Evolutionary conservation across 2,888 invertebrate genomes (phyloP).

Genomic region (Melinaea menophilus): DNA sequence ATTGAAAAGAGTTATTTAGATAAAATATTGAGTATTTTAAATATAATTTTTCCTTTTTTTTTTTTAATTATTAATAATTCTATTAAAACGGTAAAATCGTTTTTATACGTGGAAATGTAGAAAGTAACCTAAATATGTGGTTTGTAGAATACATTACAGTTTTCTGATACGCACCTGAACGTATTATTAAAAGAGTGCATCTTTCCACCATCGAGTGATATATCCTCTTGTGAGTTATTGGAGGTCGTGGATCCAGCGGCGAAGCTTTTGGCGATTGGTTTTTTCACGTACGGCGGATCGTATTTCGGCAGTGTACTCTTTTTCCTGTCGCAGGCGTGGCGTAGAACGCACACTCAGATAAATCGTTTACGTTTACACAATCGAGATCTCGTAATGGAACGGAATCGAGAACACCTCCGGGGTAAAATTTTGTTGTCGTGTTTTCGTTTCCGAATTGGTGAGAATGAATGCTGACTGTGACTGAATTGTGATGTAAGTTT

Average conservation of each 20-base stretch:
- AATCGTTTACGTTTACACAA: conserved; percentile 74
- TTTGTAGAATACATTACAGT: not conserved
- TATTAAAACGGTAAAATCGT: not conserved
- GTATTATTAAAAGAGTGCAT: conserved; percentile 88
- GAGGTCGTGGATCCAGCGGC: conserved; percentile 80
- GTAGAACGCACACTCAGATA: conserved; percentile 77
- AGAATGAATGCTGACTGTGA: conserved; percentile 36
- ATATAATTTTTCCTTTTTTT: too few relatives aligned
- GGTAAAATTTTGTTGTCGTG: conserved; percentile 38
- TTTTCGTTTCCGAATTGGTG: conserved; percentile 42
- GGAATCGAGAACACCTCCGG: conserved; percentile 54
- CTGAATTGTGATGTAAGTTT: conserved; percentile 7
- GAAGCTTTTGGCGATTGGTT: conserved; percentile 87
- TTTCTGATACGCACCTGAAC: conserved; percentile 79
- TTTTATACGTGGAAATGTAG: conserved; percentile 2
- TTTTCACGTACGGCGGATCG: conserved; percentile 92
- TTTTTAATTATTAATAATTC: too few relatives aligned
- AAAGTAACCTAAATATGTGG: not conserved
- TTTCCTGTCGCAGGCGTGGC: conserved; percentile 83
- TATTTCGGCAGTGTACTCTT: conserved; percentile 93
- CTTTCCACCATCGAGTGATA: conserved; percentile 88
- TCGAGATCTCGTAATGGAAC: conserved; percentile 42
- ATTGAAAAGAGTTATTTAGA: conserved; percentile 4
- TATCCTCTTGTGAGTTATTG: conserved; percentile 88
- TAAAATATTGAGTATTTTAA: not conserved